Conservation (phyloP, 2,797 vertebrate species). For the Xenentodon cancila region DNA sequence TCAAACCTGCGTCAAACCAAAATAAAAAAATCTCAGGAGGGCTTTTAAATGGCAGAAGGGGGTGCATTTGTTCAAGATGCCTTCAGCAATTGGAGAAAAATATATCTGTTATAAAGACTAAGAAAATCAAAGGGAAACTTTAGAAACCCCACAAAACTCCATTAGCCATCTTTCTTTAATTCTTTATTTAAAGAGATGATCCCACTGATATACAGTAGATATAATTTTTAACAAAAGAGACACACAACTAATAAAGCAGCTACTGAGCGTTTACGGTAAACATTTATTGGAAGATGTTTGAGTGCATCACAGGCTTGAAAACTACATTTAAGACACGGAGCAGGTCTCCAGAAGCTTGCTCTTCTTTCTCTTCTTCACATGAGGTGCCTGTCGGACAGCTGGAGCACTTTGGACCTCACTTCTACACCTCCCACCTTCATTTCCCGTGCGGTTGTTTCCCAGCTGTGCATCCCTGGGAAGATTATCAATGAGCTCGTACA, state of each 20-base stretch:
- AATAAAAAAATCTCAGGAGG: no score
- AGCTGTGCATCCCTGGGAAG: slow-evolving; percentile 67
- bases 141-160: not conserved
- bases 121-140: not conserved
- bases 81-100: no score
- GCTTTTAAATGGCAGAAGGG: no score
- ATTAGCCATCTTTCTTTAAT: not conserved
- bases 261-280: not conserved
- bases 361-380: slow-evolving; percentile 50
- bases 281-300: not conserved
- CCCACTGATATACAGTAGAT: no score
- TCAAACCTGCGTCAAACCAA: no score
- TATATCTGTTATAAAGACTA: no score
- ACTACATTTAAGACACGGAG: slow-evolving; percentile 47
- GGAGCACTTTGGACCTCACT: not conserved
- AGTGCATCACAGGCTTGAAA: not conserved
- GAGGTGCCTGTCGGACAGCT: slow-evolving; percentile 10
- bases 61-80: no score
- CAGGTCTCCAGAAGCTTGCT: slow-evolving; percentile 56
- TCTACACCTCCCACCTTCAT: not conserved
- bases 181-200: not conserved
- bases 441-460: not conserved
- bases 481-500: slow-evolving; percentile 89
- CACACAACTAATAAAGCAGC: no score
- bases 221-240: no score